These are phyloP conservation scores for Astur gentilis DNA, from an alignment of 2,113 vertebrate species.

Conservation along the genomic window DNA sequence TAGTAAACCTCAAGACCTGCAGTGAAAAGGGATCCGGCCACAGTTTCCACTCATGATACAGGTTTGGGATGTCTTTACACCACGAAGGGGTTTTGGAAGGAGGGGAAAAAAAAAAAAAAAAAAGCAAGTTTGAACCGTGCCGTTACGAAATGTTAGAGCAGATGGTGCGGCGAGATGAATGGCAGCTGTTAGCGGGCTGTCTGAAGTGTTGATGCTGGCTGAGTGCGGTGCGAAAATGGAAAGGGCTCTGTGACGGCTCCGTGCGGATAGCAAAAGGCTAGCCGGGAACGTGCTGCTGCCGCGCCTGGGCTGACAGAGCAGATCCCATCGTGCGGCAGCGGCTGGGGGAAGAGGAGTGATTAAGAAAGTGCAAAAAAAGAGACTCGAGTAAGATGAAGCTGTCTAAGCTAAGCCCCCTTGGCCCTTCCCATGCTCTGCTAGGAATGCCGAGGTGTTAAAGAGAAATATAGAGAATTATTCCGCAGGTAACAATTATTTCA, in stretches of 20 bases:
- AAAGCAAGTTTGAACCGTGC: not conserved
- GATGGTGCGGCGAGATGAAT: not conserved
- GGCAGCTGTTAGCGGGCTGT: not conserved
- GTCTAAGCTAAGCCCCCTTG: rapidly evolving
- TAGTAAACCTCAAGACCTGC: not conserved
- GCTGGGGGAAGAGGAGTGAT: not conserved
- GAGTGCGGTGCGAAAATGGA: not conserved
- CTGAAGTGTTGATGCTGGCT: not conserved
- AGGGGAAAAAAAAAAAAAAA: not conserved
- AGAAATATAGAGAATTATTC: not conserved
- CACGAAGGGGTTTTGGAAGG: not conserved
- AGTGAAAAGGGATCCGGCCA: not conserved
- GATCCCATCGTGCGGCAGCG: not conserved
- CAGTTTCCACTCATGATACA: not conserved
- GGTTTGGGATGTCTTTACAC: not conserved
- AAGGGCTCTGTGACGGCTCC: not conserved
- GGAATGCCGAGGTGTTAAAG: not conserved
- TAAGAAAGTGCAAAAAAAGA: not conserved
- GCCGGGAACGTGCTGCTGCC: not conserved
- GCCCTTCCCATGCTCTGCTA: not conserved
- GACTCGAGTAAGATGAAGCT: not conserved
- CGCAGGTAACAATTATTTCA: not conserved
- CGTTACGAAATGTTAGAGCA: not conserved
- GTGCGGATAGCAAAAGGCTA: not conserved
- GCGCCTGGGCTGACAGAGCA: not conserved